phyloP scores from a whole-genome alignment of 2,888 invertebrate genomes.

The Cephus pygmeus region DNA sequence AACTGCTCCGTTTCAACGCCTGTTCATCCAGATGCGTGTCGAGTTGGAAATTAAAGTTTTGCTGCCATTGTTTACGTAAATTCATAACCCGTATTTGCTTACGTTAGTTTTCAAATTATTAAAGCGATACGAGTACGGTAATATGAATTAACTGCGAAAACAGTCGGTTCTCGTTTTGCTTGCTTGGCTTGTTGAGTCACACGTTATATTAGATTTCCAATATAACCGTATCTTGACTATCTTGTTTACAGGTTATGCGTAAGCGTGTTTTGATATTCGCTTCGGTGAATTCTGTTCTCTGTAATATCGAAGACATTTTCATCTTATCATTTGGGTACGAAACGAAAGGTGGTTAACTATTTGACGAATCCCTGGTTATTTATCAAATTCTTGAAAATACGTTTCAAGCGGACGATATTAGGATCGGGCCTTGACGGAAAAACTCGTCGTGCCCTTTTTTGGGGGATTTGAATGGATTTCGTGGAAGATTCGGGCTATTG shows the following conservation, averaged over 20 bases:
- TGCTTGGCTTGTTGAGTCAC: no score
- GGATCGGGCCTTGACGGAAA: not conserved
- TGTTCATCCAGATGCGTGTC: not conserved
- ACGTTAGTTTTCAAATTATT: not conserved
- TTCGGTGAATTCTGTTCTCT: not conserved
- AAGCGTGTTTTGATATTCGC: not conserved
- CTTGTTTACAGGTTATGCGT: not conserved
- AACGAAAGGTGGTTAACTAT: not conserved
- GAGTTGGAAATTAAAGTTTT: not conserved
- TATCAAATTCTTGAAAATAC: not conserved
- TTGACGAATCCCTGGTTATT: not conserved
- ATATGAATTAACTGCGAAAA: not conserved
- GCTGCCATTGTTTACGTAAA: not conserved
- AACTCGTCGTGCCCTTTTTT: not conserved
- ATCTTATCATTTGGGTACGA: not conserved
- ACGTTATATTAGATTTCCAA: no score
- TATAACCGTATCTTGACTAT: no score
- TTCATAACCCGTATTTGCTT: not conserved
- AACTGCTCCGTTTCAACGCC: not conserved
- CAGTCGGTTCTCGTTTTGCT: not conserved
- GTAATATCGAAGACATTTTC: not conserved
- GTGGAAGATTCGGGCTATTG: not conserved
- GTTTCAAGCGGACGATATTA: not conserved
- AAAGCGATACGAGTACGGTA: no score
- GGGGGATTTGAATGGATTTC: not conserved